Evolutionary conservation across 2,888 invertebrate species (phyloP), one percentile per base, ranked within the genome.

Genomic region (Leuctra nigra): DNA sequence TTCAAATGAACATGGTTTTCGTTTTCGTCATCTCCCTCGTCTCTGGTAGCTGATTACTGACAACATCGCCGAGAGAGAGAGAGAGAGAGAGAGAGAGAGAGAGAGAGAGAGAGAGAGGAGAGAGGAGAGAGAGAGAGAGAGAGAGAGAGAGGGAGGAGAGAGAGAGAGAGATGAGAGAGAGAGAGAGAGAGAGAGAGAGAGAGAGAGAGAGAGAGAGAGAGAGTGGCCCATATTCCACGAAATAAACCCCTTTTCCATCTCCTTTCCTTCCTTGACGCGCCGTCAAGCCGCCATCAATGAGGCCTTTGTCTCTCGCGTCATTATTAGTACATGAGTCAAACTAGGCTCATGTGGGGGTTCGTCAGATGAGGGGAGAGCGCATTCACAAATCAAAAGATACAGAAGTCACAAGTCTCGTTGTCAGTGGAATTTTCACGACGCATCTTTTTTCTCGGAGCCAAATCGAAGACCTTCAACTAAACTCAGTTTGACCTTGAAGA

Each of bases 1-100:
- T 18, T 16, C 29, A 48, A 48, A 48, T 48, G 25, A 48, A 48
- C 48, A 48, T 25, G 48, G 18, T 48, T 48, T 48, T 48, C 29
- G 48, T 48, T 48, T 41, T 18, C 18, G 18, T 41, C 41, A n/a
- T 18, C 48, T n/a, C 48, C 29, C 29, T 25, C 29, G 47, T 25
- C 29, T 24, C 25, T 48, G 20, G 48, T 48, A 3, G 48, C n/a
- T 48, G 48, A 48, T 48, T 48, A 25, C 29, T 33, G 16, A 16
- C 23, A 7, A n/a, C n/a, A n/a, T 29, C 11, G 11, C 29, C 29
- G 29, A 41, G 55, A 54, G 41, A 16, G 33, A 13, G 23, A 25
- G 1, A 23, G 38, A 35, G 23, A 53, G 38, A 23, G n/a, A 22
- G 23, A 11, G 20, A 22, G 36, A 29, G 53, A 25, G 29, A 25